A percentile compares a stretch with the other conserved stretches of the same genome.
phyloP scores from a whole-genome alignment of 2,888 invertebrate species.

The Polylopha cassiicola region DNA sequence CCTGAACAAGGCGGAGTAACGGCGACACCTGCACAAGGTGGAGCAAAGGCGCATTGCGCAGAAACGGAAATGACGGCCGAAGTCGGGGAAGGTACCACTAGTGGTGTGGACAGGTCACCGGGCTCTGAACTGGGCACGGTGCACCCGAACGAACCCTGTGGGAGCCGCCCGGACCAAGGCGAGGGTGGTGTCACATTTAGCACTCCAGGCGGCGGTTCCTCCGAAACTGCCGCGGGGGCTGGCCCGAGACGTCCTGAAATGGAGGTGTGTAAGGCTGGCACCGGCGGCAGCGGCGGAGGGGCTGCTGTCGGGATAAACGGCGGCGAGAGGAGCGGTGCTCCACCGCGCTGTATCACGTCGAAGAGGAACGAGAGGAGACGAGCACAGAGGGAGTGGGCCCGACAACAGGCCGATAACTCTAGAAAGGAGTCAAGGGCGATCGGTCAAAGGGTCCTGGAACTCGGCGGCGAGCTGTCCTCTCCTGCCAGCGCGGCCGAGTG shows the following conservation, averaged over 20 bases:
- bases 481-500: not conserved
- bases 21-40: slow-evolving; percentile 3
- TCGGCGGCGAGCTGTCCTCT: not conserved
- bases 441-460: not conserved
- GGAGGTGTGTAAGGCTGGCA: not conserved
- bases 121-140: too few species aligned
- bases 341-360: not conserved
- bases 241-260: not conserved
- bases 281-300: not conserved
- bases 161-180: too few species aligned
- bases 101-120: too few species aligned
- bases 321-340: not conserved
- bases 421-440: not conserved
- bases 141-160: too few species aligned
- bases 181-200: too few species aligned
- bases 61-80: not conserved
- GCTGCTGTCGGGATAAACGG: not conserved
- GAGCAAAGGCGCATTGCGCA: slow-evolving; percentile 2
- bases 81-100: not conserved
- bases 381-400: too few species aligned
- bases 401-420: not conserved
- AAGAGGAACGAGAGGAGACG: too few species aligned
- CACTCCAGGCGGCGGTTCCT: not conserved
- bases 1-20: not conserved
- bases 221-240: not conserved